Base-by-base conservation (phyloP, 2,888 invertebrate species). In the Torymus auratus region DNA sequence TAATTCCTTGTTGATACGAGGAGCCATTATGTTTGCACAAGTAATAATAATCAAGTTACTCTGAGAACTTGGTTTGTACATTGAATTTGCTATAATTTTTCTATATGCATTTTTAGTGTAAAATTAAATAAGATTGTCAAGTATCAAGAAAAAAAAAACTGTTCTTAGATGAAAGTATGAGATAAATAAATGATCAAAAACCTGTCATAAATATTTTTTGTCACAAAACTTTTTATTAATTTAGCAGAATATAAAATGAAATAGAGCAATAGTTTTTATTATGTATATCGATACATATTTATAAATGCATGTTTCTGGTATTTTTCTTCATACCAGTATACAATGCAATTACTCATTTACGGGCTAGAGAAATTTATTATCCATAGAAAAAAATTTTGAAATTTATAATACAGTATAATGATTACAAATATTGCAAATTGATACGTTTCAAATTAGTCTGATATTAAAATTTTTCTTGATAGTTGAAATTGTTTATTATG, bases 11-110 rank as follows among this genome's bases (percentile, higher is more conserved):
- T 78, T 69, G 52, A 74, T 58, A 64, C 56, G n/a, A 79, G 70
- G 70, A 73, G 11, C 53, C 15, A 69, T 79, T 70, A 70, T 61
- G 55, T 80, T 75, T 73, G 79, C 82, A 80, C 73, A 80, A 82
- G 52, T 80, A 82, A 72, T 75, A 75, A 71, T 75, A 50, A 76
- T 73, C 79, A 77, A 70, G 77, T 80, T 82, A 58, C 61, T 78
- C 0, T 56, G 62, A 70, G 52, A 14, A 71, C 74, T 82, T 82
- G 73, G 13, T 80, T 80, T 80, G 69, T 77, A 82, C 65, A 79
- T 76, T 80, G 13, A 75, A 73, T 80, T 64, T 73, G 56, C 17
- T 72, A 41, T 77, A 82, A 76, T 68, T 82, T 75, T 82, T 79
- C 61, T 69, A 41, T 41, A 72, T 73, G 53, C 62, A 75, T 82